Evolutionary conservation across 2,113 vertebrate species (phyloP).

Genomic region (Herpetotheres cachinnans): DNA sequence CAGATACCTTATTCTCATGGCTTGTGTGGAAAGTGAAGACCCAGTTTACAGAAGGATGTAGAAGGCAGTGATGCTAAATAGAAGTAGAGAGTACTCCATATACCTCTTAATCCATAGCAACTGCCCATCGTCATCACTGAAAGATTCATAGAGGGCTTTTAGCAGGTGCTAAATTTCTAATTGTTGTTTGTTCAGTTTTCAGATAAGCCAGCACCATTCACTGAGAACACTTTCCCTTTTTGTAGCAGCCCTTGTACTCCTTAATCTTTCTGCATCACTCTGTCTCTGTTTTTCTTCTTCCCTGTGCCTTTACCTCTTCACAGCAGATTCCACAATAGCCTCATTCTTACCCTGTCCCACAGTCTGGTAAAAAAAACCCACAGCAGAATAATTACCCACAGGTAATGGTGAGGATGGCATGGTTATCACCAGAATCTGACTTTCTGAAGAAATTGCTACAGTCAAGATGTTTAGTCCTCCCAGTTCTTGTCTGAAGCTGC

Average conservation of each 20-base stretch:
- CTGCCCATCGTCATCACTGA: not conserved
- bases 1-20: not conserved
- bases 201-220: not conserved
- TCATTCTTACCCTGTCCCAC: not conserved
- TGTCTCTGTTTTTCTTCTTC: not conserved
- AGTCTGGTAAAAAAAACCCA: not conserved
- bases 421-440: not conserved
- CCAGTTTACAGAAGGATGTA: not conserved
- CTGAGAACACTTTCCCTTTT: not conserved
- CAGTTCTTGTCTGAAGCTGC: not conserved
- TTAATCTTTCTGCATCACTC: not conserved
- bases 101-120: not conserved
- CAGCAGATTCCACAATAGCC: not conserved
- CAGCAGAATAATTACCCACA: no score
- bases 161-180: not conserved
- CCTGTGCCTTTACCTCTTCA: not conserved
- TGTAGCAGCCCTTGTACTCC: not conserved
- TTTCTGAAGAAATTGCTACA: not conserved
- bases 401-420: not conserved
- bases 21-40: not conserved
- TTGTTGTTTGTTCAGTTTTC: not conserved
- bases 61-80: not conserved
- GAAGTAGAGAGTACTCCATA: not conserved
- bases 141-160: not conserved
- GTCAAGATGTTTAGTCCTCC: not conserved